Evolutionary conservation across 1,140 invertebrate species (phyloP), one percentile per base, ranked within the genome.

Genomic region (Trissolcus basalis): DNA sequence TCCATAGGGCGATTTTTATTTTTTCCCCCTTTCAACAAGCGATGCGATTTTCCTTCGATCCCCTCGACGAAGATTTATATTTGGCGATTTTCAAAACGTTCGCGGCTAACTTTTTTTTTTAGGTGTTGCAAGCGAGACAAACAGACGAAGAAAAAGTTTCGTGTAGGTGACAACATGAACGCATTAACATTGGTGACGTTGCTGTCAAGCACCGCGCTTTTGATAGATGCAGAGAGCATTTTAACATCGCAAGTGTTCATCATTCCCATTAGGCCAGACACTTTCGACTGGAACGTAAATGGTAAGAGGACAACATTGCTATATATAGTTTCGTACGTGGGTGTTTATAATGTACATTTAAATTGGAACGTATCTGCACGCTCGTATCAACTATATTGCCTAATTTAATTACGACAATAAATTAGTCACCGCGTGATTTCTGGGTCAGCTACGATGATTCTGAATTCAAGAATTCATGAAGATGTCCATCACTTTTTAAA

Each of bases 181-280:
- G 71, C 83, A 75, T 48, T 76, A 1, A 14, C 59, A 49, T 36
- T 14, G n/a, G 33, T 71, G 27, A 19, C 63, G 15, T 56, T 82
- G 32, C 36, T 80, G 16, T 51, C 70, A 6, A 41, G 76, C 50
- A 43, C 80, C 19, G 7, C 48, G 32, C 36, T 64, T 55, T 60
- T 81, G 7, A 64, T 70, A 13, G 47, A 15, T 49, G 80, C 85
- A 19, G 86, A 89, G 78, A 85, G 81, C 75, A 82, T 90, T 65
- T 65, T 87, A 69, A 88, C 84, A 59, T 86, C 87, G 0, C 85
- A 89, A 80, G 87, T 90, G 14, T 90, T 90, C 79, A 83, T 89
- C 43, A 84, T 89, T 71, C 85, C 89, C 4, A 85, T 90, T 65
- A 85, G 81, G 32, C 89, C 90, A 3, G 82, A 85, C 35, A 84